Evolutionary conservation across 2,113 vertebrate species (phyloP).

Genomic region (Dasypus novemcinctus): DNA sequence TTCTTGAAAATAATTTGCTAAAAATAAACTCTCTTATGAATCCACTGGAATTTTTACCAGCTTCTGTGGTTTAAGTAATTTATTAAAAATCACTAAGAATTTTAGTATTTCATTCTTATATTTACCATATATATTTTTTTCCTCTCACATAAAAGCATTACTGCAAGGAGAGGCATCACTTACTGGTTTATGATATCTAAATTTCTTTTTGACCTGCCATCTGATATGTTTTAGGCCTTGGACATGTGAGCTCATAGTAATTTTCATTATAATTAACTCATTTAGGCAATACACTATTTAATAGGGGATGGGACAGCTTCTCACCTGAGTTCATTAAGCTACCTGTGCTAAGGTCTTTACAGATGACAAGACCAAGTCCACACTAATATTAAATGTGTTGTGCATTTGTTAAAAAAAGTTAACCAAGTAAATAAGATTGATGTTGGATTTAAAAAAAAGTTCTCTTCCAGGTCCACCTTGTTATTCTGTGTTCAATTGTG

Average conservation of each 20-base stretch:
- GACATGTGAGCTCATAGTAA: constrained; percentile 52
- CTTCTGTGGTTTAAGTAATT: background rate
- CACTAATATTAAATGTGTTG: constrained; percentile 28
- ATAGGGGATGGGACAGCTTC: constrained; percentile 58
- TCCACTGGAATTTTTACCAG: background rate
- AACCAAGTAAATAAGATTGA: background rate
- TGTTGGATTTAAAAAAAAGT: constrained; percentile 22
- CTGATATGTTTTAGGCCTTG: constrained; percentile 49
- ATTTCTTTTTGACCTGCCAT: constrained; percentile 54
- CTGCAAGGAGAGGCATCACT: background rate
- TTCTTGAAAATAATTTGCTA: background rate
- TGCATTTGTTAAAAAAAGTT: constrained; percentile 8
- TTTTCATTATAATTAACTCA: constrained; percentile 75
- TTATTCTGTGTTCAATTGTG: constrained; percentile 4
- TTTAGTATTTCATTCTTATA: background rate
- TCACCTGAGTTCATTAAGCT: constrained; percentile 67
- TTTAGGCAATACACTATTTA: constrained; percentile 68
- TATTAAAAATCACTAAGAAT: background rate
- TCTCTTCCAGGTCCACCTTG: background rate
- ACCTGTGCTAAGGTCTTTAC: constrained; percentile 32
- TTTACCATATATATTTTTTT: background rate
- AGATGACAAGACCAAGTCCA: constrained; percentile 44
- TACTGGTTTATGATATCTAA: background rate
- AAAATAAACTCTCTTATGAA: background rate
- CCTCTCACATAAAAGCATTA: background rate